These are phyloP conservation scores for Rhagium mordax DNA, from an alignment of 2,888 invertebrate species.

Conservation along the genomic window DNA sequence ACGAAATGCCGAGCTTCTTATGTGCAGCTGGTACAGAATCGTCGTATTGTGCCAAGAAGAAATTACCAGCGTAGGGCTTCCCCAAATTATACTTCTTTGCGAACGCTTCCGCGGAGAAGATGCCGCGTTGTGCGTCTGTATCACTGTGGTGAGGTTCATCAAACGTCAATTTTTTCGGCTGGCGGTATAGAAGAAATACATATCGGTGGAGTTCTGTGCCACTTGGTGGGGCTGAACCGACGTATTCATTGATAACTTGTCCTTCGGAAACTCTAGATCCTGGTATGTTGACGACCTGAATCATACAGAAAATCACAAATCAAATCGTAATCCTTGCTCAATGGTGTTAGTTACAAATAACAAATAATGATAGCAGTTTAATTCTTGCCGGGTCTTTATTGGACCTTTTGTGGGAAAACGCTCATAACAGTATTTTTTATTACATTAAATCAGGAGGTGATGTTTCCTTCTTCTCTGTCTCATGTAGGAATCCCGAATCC, in stretches of 20 bases:
- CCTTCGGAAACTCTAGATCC: slow-evolving; percentile 76
- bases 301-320: neutral
- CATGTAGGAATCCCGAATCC: too few species aligned
- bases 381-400: too few species aligned
- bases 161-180: slow-evolving; percentile 71
- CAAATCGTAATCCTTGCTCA: too few species aligned
- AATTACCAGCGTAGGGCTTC: slow-evolving; percentile 76
- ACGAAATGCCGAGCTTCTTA: slow-evolving; percentile 39
- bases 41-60: slow-evolving; percentile 75
- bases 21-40: slow-evolving; percentile 71
- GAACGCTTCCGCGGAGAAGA: slow-evolving; percentile 74
- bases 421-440: too few species aligned
- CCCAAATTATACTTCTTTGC: slow-evolving; percentile 75
- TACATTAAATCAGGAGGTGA: too few species aligned
- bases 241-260: slow-evolving; percentile 78
- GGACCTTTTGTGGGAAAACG: too few species aligned
- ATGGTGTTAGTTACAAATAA: too few species aligned
- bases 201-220: slow-evolving; percentile 83
- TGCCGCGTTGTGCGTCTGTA: slow-evolving; percentile 73
- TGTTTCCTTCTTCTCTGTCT: too few species aligned
- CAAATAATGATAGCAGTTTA: too few species aligned
- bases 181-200: slow-evolving; percentile 80
- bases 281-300: slow-evolving; percentile 76
- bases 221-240: slow-evolving; percentile 81
- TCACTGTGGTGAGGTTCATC: slow-evolving; percentile 67